These are phyloP conservation scores for Atethmia centrago DNA, from an alignment of 2,888 invertebrate species.

Conservation along the genomic window DNA sequence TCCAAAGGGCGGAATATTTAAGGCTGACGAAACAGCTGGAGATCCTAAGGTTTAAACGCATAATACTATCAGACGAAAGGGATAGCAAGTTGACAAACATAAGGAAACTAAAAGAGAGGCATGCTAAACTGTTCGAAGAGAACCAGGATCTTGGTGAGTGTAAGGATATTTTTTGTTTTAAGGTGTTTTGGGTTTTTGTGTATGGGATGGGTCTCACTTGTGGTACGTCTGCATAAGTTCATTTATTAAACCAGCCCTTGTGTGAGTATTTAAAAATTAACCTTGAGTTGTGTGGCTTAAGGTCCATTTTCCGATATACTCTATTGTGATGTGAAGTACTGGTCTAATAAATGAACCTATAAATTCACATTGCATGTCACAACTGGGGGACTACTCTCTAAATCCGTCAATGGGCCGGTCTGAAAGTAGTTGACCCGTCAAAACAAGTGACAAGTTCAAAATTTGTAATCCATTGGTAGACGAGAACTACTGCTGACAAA, in stretches of 20 bases:
- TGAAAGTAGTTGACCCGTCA: too few relatives aligned
- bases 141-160: slow-evolving; percentile 92
- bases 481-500: too few relatives aligned
- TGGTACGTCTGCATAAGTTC: slow-evolving; percentile 5
- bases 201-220: slow-evolving; percentile 1
- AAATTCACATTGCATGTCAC: neutral
- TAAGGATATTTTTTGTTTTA: slow-evolving; percentile 53
- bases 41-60: slow-evolving; percentile 92
- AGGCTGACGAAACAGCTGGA: slow-evolving; percentile 93
- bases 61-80: slow-evolving; percentile 93
- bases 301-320: neutral
- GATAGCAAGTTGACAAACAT: slow-evolving; percentile 92
- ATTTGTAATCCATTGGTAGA: too few relatives aligned
- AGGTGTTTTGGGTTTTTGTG: slow-evolving; percentile 14
- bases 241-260: neutral
- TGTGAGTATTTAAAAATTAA: slow-evolving; percentile 9
- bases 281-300: neutral
- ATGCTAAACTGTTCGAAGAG: slow-evolving; percentile 91
- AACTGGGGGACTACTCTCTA: too few relatives aligned
- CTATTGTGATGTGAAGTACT: too few relatives aligned
- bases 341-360: neutral
- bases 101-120: slow-evolving; percentile 92
- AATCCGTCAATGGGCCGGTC: too few relatives aligned
- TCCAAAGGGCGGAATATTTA: slow-evolving; percentile 92
- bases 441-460: too few relatives aligned